Evolutionary conservation across 2,888 invertebrate genomes (phyloP).

Genomic region (Pilophorus perplexus): DNA sequence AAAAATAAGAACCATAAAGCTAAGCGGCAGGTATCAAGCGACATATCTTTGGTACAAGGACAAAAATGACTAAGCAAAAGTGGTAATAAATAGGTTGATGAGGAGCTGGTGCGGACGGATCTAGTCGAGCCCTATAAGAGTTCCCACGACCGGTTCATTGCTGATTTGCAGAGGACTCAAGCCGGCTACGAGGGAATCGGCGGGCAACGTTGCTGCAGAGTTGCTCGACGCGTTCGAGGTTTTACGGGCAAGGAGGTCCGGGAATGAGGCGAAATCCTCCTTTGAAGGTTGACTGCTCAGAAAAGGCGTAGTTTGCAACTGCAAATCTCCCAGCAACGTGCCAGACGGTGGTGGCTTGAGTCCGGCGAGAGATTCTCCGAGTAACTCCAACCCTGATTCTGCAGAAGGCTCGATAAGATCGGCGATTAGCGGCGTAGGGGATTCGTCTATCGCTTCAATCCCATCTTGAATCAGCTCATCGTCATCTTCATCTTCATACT

Average conservation of each 20-base stretch:
- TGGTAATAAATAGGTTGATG: too few relatives aligned
- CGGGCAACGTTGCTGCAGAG: not conserved
- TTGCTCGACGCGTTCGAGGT: not conserved
- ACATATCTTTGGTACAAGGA: too few relatives aligned
- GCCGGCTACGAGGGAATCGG: slow-evolving; percentile 3
- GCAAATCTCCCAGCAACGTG: too few relatives aligned
- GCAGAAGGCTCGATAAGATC: slow-evolving; percentile 15
- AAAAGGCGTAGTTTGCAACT: too few relatives aligned
- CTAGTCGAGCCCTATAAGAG: slow-evolving; percentile 43
- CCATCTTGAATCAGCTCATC: slow-evolving; percentile 57
- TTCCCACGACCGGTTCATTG: slow-evolving; percentile 39
- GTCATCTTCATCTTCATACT: slow-evolving; percentile 59
- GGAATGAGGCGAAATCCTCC: too few relatives aligned
- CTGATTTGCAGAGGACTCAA: slow-evolving; percentile 5
- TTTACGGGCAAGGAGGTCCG: not conserved
- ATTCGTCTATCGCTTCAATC: slow-evolving; percentile 51
- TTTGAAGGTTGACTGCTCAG: too few relatives aligned
- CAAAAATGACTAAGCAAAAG: too few relatives aligned
- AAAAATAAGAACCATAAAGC: too few relatives aligned
- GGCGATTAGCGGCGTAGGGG: slow-evolving; percentile 10
- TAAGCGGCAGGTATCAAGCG: too few relatives aligned
- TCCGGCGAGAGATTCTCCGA: not conserved
- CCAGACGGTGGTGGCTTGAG: too few relatives aligned
- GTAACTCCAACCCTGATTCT: not conserved
- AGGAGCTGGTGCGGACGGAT: not conserved